Evolutionary conservation across 2,888 invertebrate genomes (phyloP), one percentile per base, ranked within the genome.

Genomic region (Rhabditoides inermis): DNA sequence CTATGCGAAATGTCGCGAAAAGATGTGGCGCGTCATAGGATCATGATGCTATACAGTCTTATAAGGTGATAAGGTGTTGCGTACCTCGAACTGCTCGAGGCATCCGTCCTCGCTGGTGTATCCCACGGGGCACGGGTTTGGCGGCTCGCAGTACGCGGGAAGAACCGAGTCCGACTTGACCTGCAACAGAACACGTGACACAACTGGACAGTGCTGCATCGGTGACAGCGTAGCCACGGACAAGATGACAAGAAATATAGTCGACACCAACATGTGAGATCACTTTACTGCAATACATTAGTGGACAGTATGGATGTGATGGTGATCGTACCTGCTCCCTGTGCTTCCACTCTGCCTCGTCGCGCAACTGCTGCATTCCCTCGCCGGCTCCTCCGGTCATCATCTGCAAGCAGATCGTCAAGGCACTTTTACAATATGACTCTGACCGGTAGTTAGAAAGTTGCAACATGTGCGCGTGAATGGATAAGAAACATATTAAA

Each of bases 121-220:
- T 63, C 92, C 95, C 55, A 88, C 84, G 2, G 95, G 98, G 76
- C 98, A 98, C 0, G 98, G 98, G 79, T 98, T 98, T 2, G 95
- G 95, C 1, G 98, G 98, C 78, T 94, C 92, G 78, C 98, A 98
- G 79, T 98, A 98, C 22, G 95, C 92, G 0, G 95, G 95, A 54
- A 98, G 81, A 15, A 87, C 85, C 10, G 88, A 87, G 76, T 95
- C 92, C 3, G 87, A 85, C 79, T 94, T 94, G 45, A 90, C 85
- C 78, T 88, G 39, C 42, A 60, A 45, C 15, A 41, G 25, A 18
- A n/a, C 20, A 5, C 26, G 5, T 10, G 20, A 10, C 6, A 18
- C 12, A 18, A 6, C n/a, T 39, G 15, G n/a, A 39, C 15, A 18
- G n/a, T 7, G 12, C n/a, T 39, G 7, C n/a, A 32, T 7, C 32